These are phyloP conservation scores for Platycheirus rosarum DNA, from an alignment of 2,888 invertebrate genomes.

Conservation along the genomic window DNA sequence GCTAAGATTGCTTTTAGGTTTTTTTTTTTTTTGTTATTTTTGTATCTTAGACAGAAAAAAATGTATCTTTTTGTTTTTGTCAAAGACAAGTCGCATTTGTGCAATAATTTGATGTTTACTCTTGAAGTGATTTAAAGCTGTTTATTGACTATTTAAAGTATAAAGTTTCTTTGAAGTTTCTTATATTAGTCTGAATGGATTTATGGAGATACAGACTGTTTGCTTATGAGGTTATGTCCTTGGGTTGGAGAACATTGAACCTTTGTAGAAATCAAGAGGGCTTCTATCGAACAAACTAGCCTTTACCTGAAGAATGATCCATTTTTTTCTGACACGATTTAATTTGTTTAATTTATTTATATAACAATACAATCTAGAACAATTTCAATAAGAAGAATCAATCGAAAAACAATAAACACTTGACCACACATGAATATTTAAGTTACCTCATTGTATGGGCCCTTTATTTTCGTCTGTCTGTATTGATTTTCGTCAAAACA, in stretches of 20 bases:
- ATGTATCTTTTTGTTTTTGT: not conserved
- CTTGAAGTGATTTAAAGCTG: not conserved
- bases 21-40: constrained; percentile 22
- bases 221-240: not conserved
- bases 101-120: constrained; percentile 36
- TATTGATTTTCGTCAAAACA: too few relatives aligned
- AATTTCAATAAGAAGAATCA: too few relatives aligned
- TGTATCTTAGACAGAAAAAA: constrained; percentile 14
- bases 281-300: too few relatives aligned
- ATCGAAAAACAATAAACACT: too few relatives aligned
- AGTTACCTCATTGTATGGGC: not conserved
- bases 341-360: too few relatives aligned
- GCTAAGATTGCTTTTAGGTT: constrained; percentile 19
- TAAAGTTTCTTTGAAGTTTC: not conserved
- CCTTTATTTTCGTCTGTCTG: too few relatives aligned
- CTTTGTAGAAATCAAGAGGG: too few relatives aligned
- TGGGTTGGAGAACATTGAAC: not conserved
- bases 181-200: not conserved
- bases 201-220: not conserved
- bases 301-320: too few relatives aligned
- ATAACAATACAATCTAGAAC: too few relatives aligned
- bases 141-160: constrained; percentile 16
- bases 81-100: constrained; percentile 8
- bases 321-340: too few relatives aligned
- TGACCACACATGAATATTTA: not conserved